Conservation (phyloP, 2,797 vertebrate species). For the Melanogrammus aeglefinus region DNA sequence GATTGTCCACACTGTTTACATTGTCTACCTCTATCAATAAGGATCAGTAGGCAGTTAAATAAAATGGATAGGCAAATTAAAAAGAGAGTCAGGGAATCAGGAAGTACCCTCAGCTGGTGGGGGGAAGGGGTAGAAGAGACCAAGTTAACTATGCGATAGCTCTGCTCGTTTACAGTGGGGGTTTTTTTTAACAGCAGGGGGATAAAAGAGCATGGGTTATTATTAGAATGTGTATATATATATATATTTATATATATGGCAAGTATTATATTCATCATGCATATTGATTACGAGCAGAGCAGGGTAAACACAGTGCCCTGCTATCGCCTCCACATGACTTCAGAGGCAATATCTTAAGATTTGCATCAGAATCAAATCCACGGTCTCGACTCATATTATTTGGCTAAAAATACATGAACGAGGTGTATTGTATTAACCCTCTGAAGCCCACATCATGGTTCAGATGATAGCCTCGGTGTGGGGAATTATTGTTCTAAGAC, state of each 20-base stretch:
- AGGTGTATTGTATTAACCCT: background rate
- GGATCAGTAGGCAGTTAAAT: background rate
- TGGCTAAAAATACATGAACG: background rate
- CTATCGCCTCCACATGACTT: background rate
- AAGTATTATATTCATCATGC: background rate
- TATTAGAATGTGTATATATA: background rate
- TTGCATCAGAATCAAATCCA: constrained; percentile 4
- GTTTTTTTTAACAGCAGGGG: no score
- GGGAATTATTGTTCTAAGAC: background rate
- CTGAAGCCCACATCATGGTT: background rate
- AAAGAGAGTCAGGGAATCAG: background rate
- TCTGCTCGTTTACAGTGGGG: background rate
- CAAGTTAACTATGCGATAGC: background rate
- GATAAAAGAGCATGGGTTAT: background rate
- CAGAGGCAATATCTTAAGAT: background rate
- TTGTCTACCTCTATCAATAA: background rate
- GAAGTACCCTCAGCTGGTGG: background rate
- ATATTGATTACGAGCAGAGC: background rate
- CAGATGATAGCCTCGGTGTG: background rate
- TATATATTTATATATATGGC: no score
- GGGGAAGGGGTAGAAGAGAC: background rate
- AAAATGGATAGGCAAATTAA: background rate
- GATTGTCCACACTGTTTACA: background rate
- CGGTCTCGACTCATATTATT: background rate
- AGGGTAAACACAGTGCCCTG: background rate